Percentiles rank a stretch among this genome's conserved stretches.
Conservation (phyloP, 2,113 vertebrate species). For the Eretmochelys imbricata region DNA sequence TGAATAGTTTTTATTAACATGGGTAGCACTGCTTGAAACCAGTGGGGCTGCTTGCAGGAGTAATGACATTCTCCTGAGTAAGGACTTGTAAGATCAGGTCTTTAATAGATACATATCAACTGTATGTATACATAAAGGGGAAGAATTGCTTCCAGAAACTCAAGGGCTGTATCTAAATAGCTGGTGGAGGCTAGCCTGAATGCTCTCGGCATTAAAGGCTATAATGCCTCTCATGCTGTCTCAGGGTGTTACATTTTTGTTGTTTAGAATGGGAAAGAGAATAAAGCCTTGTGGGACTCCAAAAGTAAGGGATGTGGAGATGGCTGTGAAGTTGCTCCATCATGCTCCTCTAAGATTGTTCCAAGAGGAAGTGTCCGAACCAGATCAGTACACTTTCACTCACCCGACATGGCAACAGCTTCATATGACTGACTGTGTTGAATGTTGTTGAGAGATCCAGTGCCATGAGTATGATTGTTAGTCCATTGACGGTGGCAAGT, state of each 20-base stretch:
- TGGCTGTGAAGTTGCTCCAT: not conserved
- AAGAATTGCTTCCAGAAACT: not conserved
- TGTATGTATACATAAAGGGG: not conserved
- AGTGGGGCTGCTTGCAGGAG: not conserved
- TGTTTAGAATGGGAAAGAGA: not conserved
- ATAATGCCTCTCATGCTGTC: not conserved
- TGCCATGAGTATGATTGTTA: not conserved
- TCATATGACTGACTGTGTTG: not conserved
- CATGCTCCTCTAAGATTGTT: not conserved
- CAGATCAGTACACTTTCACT: not conserved
- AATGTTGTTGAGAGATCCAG: not conserved
- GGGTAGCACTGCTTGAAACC: not conserved
- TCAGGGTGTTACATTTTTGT: not conserved
- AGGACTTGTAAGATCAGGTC: not conserved
- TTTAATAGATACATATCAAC: not conserved
- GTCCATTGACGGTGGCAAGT: not conserved
- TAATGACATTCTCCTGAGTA: not conserved
- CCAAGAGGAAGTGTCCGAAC: not conserved
- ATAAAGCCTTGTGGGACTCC: not conserved
- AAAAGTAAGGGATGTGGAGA: not conserved
- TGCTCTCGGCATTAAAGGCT: not conserved
- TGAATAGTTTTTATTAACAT: not conserved
- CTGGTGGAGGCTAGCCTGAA: not conserved
- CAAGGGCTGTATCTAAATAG: not conserved
- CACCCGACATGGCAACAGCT: not conserved